phyloP scores from a whole-genome alignment of 1,140 invertebrate genomes.

The Drosophila biarmipes region DNA sequence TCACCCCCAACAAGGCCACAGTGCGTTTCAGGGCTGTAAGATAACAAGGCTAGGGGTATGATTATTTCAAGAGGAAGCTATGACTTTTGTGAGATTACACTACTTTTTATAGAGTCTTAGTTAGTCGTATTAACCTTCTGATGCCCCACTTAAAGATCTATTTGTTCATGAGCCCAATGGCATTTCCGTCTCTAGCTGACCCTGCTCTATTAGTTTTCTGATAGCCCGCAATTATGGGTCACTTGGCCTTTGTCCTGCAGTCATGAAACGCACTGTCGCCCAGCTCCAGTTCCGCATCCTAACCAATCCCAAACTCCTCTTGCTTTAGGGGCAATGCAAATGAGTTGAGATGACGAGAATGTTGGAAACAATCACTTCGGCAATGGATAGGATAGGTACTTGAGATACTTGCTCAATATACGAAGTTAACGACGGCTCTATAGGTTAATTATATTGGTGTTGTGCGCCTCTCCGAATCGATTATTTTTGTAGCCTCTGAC shows the following conservation, averaged over 20 bases:
- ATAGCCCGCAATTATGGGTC: conserved; percentile 5
- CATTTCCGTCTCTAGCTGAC: conserved; percentile 7
- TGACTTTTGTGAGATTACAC: not conserved
- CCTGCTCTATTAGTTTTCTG: conserved; percentile 3
- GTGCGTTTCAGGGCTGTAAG: conserved; percentile 13
- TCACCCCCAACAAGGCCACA: conserved; percentile 1
- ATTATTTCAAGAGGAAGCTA: not conserved
- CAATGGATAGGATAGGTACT: conserved; percentile 43
- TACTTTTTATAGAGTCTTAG: not conserved
- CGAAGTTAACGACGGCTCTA: conserved; percentile 57
- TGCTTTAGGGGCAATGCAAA: conserved; percentile 34
- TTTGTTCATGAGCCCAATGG: conserved; percentile 2
- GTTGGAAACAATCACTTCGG: conserved; percentile 47
- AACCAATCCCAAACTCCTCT: conserved; percentile 12
- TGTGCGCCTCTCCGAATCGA: conserved; percentile 53
- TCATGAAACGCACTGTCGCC: conserved; percentile 33
- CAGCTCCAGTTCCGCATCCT: conserved; percentile 4
- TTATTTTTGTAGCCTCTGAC: conserved; percentile 58
- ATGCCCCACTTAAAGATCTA: not conserved
- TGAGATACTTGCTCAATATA: conserved; percentile 53
- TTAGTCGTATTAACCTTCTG: not conserved
- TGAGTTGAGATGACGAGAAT: conserved; percentile 21
- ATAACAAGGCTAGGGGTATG: not conserved
- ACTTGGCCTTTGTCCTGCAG: conserved; percentile 10
- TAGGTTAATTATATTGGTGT: conserved; percentile 64